Evolutionary conservation across 2,888 invertebrate genomes (phyloP), one percentile per base, ranked within the genome.

Genomic region (Meloe dianella): DNA sequence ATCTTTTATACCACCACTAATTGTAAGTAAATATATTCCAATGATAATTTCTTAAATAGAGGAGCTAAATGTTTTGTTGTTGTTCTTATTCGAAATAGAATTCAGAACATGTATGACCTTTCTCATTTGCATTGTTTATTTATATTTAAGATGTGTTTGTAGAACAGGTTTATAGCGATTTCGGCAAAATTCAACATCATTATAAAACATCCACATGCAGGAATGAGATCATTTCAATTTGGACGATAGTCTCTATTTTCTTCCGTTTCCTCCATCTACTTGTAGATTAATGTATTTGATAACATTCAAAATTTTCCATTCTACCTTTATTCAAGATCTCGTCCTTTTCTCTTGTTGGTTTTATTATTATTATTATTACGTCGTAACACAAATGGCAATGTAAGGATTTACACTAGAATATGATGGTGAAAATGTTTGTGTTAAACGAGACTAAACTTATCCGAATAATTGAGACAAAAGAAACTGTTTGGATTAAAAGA

Each of bases 181-280:
- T 56, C 61, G 61, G 59, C 65, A 66, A 68, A 68, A 68, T 63
- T 68, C 65, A 41, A 38, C 63, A 65, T 63, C 68, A 68, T 68
- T 68, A 68, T 63, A 63, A 63, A 65, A 57, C 54, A 66, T 64
- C 69, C 57, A 69, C 69, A 69, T 64, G 63, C 64, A 32, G 64
- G 60, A 69, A 69, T 69, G 69, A 69, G 69, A 69, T 66, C 69
- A 69, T 70, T 70, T 70, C 70, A 70, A 70, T 70, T 70, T 70
- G 64, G 67, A 67, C 66, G 62, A 56, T 63, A 61, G 62, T 67
- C 65, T 67, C 62, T 67, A 69, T 69, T 67, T 69, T 67, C 67
- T 57, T 65, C 58, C 63, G 69, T 69, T 69, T 67, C 63, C 69
- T 65, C 63, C 41, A 66, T 63, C 64, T 64, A 56, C 66, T 62